These are phyloP conservation scores for Sminthopsis crassicaudata DNA, from an alignment of 2,113 vertebrate genomes.

Conservation along the genomic window DNA sequence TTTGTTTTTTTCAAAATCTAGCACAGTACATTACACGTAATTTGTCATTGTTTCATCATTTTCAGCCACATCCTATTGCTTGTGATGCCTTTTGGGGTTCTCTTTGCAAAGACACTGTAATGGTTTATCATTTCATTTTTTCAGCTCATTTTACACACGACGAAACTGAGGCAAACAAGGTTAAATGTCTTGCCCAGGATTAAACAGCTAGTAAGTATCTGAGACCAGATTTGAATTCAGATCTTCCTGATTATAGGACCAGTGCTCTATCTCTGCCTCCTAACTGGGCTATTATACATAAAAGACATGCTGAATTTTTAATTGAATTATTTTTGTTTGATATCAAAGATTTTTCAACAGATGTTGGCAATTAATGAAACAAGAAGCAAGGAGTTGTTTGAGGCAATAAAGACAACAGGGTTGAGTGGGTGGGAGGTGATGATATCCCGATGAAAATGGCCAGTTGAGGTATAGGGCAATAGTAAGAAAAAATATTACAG, in stretches of 20 bases:
- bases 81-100: neutral
- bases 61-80: neutral
- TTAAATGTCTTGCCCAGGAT: neutral
- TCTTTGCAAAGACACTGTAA: neutral
- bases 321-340: neutral
- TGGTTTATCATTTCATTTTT: neutral
- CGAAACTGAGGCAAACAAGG: neutral
- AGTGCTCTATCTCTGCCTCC: neutral
- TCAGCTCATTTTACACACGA: neutral
- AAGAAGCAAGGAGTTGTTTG: neutral
- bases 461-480: slow-evolving; percentile 9
- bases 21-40: neutral
- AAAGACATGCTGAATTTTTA: neutral
- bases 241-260: neutral
- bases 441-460: slow-evolving; percentile 16
- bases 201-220: neutral
- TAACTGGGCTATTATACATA: neutral
- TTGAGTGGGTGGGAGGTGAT: neutral
- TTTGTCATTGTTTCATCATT: neutral
- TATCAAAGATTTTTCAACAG: slow-evolving; percentile 7
- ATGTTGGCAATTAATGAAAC: slow-evolving; percentile 12
- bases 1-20: neutral
- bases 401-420: neutral
- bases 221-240: neutral
- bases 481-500: neutral